Evolutionary conservation across 2,888 invertebrate species (phyloP).

Genomic region (Caenorhabditis japonica): DNA sequence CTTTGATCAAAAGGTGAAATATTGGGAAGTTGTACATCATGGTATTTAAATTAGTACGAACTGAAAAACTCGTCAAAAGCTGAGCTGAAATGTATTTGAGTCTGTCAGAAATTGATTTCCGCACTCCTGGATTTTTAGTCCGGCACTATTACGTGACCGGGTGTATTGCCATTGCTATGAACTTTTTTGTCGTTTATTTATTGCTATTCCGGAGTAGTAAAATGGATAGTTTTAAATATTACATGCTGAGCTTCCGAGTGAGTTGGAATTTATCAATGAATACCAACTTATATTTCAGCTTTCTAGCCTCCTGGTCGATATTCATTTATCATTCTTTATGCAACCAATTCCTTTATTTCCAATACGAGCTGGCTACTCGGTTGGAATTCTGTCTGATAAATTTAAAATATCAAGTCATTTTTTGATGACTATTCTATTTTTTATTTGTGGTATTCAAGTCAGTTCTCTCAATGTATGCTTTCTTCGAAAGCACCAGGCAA

Average conservation of each 20-base stretch:
- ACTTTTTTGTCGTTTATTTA: constrained; percentile 13
- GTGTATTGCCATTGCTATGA: constrained; percentile 4
- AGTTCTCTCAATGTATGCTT: constrained; percentile 17
- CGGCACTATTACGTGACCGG: constrained; percentile 17
- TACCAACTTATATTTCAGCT: constrained; percentile 9
- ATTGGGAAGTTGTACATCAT: no score
- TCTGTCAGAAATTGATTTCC: constrained; percentile 16
- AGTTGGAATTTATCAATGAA: background rate
- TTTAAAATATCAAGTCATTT: background rate
- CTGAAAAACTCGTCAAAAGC: no score
- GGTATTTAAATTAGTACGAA: no score
- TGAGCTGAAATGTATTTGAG: no score
- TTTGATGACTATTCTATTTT: constrained; percentile 4
- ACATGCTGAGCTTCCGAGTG: constrained; percentile 28
- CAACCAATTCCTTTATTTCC: constrained; percentile 30
- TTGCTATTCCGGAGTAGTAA: constrained; percentile 8
- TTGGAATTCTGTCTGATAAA: background rate
- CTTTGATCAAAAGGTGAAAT: no score
- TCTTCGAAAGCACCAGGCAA: constrained; percentile 11
- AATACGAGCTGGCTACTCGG: background rate
- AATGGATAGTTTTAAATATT: constrained; percentile 18
- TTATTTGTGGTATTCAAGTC: no score
- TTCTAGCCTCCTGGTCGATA: constrained; percentile 2
- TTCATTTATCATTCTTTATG: constrained; percentile 28
- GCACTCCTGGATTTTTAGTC: constrained; percentile 5